Evolutionary conservation across 1,140 invertebrate species (phyloP).

Genomic region (Macrocentrus cingulum): DNA sequence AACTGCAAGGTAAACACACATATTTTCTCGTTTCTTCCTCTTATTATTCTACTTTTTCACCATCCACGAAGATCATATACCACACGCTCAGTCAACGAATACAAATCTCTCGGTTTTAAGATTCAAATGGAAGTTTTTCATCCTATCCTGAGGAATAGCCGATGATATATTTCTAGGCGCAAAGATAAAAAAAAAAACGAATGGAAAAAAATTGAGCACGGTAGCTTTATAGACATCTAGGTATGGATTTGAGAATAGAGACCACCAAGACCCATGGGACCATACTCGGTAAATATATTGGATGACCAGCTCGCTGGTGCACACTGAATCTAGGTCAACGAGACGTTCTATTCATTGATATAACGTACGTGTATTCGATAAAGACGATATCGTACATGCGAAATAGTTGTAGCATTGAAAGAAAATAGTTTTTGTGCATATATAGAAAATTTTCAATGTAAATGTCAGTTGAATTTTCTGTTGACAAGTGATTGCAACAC

Average conservation of each 20-base stretch:
- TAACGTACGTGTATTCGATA: too few species aligned
- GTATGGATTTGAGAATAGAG: too few species aligned
- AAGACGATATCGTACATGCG: too few species aligned
- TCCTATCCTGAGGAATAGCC: too few species aligned
- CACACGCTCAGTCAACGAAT: too few species aligned
- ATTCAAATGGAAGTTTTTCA: too few species aligned
- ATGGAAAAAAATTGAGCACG: too few species aligned
- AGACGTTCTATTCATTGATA: not conserved
- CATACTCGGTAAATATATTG: not conserved
- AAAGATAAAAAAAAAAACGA: too few species aligned
- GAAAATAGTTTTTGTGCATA: not conserved
- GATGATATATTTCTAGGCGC: too few species aligned
- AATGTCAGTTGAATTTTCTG: not conserved
- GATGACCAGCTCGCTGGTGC: not conserved
- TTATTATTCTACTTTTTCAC: constrained; percentile 1
- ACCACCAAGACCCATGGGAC: not conserved
- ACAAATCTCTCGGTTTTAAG: too few species aligned
- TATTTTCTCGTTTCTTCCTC: not conserved
- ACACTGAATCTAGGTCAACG: not conserved
- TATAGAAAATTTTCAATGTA: not conserved
- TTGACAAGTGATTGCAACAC: not conserved
- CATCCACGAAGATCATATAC: not conserved
- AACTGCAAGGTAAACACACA: constrained; percentile 19
- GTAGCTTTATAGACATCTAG: too few species aligned
- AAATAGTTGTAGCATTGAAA: too few species aligned